phyloP scores from a whole-genome alignment of 37 sponge, comb jelly and placozoan genomes.

The Cliona cf. orientalis region DNA sequence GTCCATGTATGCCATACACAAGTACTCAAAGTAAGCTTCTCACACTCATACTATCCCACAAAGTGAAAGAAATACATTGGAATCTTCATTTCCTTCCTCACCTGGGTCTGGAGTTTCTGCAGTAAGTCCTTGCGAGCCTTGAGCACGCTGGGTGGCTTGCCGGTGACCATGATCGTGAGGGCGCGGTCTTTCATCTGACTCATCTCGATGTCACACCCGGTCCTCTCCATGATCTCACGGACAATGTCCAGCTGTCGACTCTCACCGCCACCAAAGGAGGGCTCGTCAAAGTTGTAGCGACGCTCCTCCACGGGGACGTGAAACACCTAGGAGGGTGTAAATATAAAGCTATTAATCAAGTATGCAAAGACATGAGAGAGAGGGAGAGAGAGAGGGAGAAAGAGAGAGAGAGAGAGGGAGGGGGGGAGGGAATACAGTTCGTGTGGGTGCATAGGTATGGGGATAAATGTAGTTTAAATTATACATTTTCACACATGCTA shows the following conservation, averaged over 20 bases:
- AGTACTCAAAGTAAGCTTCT: no score
- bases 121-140: conserved; percentile 70
- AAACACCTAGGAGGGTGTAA: conserved; percentile 68
- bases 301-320: conserved; percentile 84
- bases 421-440: not conserved
- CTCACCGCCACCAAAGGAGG: conserved; percentile 56
- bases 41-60: no score
- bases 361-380: not conserved
- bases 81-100: no score
- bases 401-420: conserved; percentile 20
- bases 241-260: conserved; percentile 74
- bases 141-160: conserved; percentile 64
- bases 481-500: no score
- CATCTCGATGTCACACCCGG: conserved; percentile 80
- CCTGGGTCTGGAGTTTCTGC: conserved; percentile 83
- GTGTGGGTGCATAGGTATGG: not conserved
- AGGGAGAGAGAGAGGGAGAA: conserved; percentile 34
- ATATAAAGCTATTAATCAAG: no score
- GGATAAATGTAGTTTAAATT: conserved; percentile 12
- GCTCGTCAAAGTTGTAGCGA: conserved; percentile 46
- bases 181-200: conserved; percentile 82
- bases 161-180: conserved; percentile 90
- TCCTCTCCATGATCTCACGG: conserved; percentile 73
- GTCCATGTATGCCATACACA: no score
- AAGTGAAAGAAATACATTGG: no score